phyloP scores from a whole-genome alignment of 2,797 vertebrate genomes.

The Pelochelys cantorii region DNA sequence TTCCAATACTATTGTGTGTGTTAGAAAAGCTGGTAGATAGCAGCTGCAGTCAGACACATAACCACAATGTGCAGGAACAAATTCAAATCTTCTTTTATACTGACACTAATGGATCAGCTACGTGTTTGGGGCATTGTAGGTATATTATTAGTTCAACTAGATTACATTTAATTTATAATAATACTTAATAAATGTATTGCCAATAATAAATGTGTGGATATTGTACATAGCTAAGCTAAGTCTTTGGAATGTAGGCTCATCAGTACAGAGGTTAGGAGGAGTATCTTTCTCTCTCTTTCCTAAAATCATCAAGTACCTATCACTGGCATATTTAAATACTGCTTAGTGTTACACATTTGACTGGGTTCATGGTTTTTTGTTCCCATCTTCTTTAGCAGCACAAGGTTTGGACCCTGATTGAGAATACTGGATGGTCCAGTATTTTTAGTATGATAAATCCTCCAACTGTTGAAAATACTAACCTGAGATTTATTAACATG shows the following conservation, averaged over 20 bases:
- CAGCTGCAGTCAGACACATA: not conserved
- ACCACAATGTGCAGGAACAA: not conserved
- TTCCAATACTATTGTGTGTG: not conserved
- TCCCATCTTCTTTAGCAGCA: not conserved
- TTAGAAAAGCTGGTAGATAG: not conserved
- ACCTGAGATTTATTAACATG: not conserved
- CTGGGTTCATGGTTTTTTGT: not conserved
- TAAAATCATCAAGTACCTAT: not conserved
- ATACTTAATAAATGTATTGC: not conserved
- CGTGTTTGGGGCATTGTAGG: not conserved
- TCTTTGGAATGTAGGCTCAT: not conserved
- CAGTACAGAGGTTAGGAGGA: not conserved
- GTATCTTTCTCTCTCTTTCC: not conserved
- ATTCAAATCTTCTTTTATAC: not conserved
- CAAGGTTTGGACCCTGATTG: not conserved
- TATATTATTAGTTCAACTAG: not conserved
- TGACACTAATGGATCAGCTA: not conserved
- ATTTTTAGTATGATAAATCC: not conserved
- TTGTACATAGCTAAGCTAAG: not conserved
- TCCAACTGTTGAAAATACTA: not conserved
- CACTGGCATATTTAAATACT: not conserved
- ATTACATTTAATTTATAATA: not conserved
- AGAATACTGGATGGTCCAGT: too few species aligned
- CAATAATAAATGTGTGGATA: not conserved
- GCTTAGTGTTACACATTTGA: not conserved